Conservation (phyloP, 2,113 vertebrate species). For the Phrynocephalus versicolor region DNA sequence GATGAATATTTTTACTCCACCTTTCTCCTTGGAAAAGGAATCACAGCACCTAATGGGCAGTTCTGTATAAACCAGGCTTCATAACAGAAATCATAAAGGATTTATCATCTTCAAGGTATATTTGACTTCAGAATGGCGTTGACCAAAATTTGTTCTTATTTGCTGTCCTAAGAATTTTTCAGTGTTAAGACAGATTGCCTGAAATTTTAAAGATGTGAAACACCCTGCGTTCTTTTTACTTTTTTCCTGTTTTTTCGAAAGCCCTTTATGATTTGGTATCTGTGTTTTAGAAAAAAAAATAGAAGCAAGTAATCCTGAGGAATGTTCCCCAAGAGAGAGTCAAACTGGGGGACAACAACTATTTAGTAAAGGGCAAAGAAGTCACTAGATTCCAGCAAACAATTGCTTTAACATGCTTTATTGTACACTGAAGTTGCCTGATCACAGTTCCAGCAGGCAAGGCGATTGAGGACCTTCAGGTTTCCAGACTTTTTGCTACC, state of each 20-base stretch:
- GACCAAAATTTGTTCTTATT: neutral
- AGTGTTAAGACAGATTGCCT: neutral
- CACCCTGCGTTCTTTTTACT: neutral
- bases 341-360: no score
- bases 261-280: neutral
- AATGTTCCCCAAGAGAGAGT: slow-evolving; percentile 20
- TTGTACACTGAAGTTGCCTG: slow-evolving; percentile 26
- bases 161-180: neutral
- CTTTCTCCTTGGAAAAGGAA: no score
- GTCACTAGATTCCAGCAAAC: slow-evolving; percentile 46
- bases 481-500: slow-evolving; percentile 6
- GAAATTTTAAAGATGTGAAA: neutral
- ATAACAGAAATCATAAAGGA: neutral
- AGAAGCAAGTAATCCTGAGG: slow-evolving; percentile 27
- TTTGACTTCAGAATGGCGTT: neutral
- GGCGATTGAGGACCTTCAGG: slow-evolving; percentile 37
- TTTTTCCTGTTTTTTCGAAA: neutral
- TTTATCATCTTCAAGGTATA: neutral
- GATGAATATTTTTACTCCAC: no score
- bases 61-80: neutral
- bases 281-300: slow-evolving; percentile 31
- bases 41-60: neutral
- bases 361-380: slow-evolving; percentile 58
- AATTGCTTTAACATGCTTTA: slow-evolving; percentile 38
- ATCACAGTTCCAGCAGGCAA: slow-evolving; percentile 11